These are phyloP conservation scores for Urocolius indicus DNA, from an alignment of 2,113 vertebrate species.

Conservation along the genomic window DNA sequence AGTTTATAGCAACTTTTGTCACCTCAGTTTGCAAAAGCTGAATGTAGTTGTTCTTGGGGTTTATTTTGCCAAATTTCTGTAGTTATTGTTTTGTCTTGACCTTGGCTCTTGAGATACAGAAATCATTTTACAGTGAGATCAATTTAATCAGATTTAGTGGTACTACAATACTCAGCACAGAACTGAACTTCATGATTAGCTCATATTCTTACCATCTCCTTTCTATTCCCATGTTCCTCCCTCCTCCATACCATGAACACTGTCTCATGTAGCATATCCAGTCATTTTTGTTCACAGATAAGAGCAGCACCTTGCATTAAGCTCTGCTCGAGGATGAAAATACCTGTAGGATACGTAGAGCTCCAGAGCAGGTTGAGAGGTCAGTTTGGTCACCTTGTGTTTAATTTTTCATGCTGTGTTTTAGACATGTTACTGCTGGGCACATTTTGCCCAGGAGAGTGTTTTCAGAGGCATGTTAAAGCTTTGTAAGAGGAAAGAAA, in stretches of 20 bases:
- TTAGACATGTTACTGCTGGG: background rate
- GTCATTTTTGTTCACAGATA: background rate
- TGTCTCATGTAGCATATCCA: background rate
- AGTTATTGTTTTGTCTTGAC: conserved; percentile 25
- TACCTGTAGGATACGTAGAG: background rate
- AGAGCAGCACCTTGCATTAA: background rate
- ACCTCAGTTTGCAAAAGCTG: background rate
- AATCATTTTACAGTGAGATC: conserved; percentile 10
- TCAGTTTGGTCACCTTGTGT: background rate
- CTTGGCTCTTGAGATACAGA: background rate
- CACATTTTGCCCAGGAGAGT: background rate
- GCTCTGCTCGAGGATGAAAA: background rate
- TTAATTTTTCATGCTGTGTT: background rate
- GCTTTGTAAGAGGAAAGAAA: background rate
- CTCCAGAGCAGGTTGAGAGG: background rate
- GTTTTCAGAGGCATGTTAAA: background rate
- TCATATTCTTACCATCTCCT: conserved; percentile 8
- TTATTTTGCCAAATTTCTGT: conserved; percentile 3
- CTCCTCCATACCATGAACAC: background rate
- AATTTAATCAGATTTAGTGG: conserved; percentile 37
- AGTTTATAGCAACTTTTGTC: background rate
- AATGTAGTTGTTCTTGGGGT: background rate
- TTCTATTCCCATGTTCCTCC: background rate
- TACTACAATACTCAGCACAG: background rate
- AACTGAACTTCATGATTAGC: conserved; percentile 33